Base-by-base conservation (phyloP, 2,888 invertebrate genomes). In the Callyntrura guangdongensis region DNA sequence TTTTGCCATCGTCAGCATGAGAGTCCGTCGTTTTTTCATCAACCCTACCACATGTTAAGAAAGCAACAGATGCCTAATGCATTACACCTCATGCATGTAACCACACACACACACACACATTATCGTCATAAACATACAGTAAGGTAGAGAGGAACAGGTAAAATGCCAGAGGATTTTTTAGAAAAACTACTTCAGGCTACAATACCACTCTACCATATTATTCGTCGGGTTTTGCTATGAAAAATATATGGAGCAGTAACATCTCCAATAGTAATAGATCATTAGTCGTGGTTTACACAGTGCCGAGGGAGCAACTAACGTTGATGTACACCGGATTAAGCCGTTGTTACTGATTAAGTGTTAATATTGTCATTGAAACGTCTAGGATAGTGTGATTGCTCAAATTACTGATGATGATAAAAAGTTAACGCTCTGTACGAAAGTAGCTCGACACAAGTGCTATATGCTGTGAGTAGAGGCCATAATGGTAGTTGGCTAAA, bases 51-150 rank as follows among this genome's bases (percentile, higher is more conserved):
- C 91, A 91, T 88, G 91, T 91, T 91, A 91, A 87, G 85, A 88
- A 88, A 87, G 91, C 91, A 91, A 85, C 88, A 88, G 85, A 88
- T 91, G 91, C 81, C 84, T 87, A 79, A 87, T 88, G 87, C 84
- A 56, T 72, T 88, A 64, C 27, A 69, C 27, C 61, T 74, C 59
- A 83, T 64, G 82, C 82, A 90, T 86, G 86, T 64, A 90, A 90
- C 90, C 90, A 74, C 86, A 90, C 64, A 64, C 72, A 72, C 14
- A 74, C 83, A 69, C 22, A 47, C 61, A 82, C 27, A 25, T 45
- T 25, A 81, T 6, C 17, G n/a, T 59, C 59, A 6, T 6, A 61
- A n/a, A 20, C 9, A 85, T 53, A 84, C 64, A 3, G 25, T 83
- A 27, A 17, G 20, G 36, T 17, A 61, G 59, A 77, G 83, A 72